These are phyloP conservation scores for Siderastrea radians DNA, from an alignment of 92 coral and sea anemone genomes.

Conservation along the genomic window DNA sequence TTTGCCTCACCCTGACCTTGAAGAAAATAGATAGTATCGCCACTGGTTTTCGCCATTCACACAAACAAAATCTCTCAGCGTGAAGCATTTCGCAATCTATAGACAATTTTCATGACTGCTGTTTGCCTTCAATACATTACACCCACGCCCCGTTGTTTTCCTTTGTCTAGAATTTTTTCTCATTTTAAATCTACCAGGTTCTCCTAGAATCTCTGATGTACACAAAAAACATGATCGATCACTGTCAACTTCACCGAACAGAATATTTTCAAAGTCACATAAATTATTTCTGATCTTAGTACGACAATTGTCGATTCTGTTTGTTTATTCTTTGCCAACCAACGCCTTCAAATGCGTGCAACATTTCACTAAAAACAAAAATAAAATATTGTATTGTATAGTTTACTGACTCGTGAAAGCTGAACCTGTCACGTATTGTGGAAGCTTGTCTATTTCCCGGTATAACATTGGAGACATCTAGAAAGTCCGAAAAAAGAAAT, in stretches of 20 bases:
- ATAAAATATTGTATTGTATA: not conserved
- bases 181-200: not conserved
- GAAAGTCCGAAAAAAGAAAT: not conserved
- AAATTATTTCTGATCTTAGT: constrained; percentile 29
- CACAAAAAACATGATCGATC: constrained; percentile 1
- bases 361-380: not conserved
- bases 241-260: not conserved
- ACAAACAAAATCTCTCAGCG: constrained; percentile 27
- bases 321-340: constrained; percentile 29
- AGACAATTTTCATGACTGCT: constrained; percentile 21
- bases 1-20: constrained; percentile 46
- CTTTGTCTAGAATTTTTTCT: not conserved
- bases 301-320: constrained; percentile 11
- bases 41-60: constrained; percentile 21
- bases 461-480: not conserved
- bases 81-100: constrained; percentile 10
- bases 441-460: not conserved
- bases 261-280: not conserved
- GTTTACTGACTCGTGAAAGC: not conserved
- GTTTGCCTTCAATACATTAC: constrained; percentile 10
- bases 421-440: too few relatives aligned
- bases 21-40: constrained; percentile 17
- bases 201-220: not conserved
- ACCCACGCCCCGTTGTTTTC: constrained; percentile 3
- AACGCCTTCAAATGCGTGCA: not conserved